Base-by-base conservation (phyloP, 2,797 vertebrate genomes). In the Takifugu ocellatus region DNA sequence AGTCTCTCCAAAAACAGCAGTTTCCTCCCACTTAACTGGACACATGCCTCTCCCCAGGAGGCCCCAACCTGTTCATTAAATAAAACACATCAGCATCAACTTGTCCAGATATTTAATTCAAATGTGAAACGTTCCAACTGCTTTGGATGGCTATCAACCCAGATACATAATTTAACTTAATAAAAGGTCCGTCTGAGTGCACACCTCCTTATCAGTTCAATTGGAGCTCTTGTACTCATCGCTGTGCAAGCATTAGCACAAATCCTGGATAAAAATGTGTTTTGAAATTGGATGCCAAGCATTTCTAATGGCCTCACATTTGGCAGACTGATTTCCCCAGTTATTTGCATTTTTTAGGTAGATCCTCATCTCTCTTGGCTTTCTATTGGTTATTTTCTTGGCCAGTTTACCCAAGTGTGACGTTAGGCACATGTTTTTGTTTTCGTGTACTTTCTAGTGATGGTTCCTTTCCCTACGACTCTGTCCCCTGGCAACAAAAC, bases 401-500 rank as follows among this genome's bases (percentile, higher is more conserved):
- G 58, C 62, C 26, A 15, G 2, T 27, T 45, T 21, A 77, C 64
- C 58, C 65, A 68, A 6, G 25, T 60, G 61, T 78, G 57, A 81
- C 64, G 62, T 72, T 27, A 61, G 66, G 61, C 67, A n/a, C 63
- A 69, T 64, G 63, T 72, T 66, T 80, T 51, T 86, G 72, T 83
- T 81, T 75, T 82, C 49, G 64, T 84, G 61, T 81, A 1, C 57
- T 79, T 83, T 84, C 52, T 91, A 99, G 97, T 90, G 97, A 99
- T 98, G 97, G 96, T 87, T 96, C 96, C 63, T 99, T 98, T 91
- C 94, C 96, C 76, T 98, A 98, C 31, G 97, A 99, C 88, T 94
- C 95, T 81, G 97, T 98, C 90, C 95, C 97, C 70, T 99, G 97
- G 97, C 97, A 98, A 91, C 97, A 98, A 90, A 98, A 95, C 76